Base-by-base conservation (phyloP, 2,113 vertebrate species). In the rabbit (Oryctolagus cuniculus) region DNA sequence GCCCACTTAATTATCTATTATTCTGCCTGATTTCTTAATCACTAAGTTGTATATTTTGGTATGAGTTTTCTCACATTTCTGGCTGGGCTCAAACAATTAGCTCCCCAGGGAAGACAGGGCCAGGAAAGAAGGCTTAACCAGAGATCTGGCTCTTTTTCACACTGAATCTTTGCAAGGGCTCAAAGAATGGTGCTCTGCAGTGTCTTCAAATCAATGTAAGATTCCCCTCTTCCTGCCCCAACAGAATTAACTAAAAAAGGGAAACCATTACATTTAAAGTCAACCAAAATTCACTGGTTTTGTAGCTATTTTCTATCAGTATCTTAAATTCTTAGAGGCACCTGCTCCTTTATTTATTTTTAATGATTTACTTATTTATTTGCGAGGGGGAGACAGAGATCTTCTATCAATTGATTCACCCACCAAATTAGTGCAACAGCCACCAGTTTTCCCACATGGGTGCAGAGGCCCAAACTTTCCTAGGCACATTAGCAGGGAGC, bases 251-350 rank as follows among this genome's bases (percentile, higher is more conserved):
- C 0, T n/a, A 29, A 94, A 55, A 94, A 85, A 88, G 5, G 31
- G n/a, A 89, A 91, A 89, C 10, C 31, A 92, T 38, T 84, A 80
- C 92, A 90, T 78, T 90, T 36, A 84, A 88, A 15, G 64, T 78
- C 85, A 64, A 90, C 17, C 34, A 66, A 94, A 94, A 81, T 81
- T 79, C 61, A 88, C 25, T 86, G 15, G 27, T 86, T 88, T 73
- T 74, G 25, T 53, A 22, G 34, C 36, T 91, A 84, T 49, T 84
- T 73, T 93, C 49, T 67, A 87, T 83, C 36, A 2, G 4, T 70
- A 75, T 58, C 82, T 24, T 95, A 55, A 86, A 85, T 58, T 69
- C 81, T 85, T 88, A 77, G 36, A 92, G 25, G 25, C 24, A 89
- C 2, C 29, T 63, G 13, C 36, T 44, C 44, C 44, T 44, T 44